Base-by-base conservation (phyloP, 2,113 vertebrate species). In the Oreochromis spilurus region DNA sequence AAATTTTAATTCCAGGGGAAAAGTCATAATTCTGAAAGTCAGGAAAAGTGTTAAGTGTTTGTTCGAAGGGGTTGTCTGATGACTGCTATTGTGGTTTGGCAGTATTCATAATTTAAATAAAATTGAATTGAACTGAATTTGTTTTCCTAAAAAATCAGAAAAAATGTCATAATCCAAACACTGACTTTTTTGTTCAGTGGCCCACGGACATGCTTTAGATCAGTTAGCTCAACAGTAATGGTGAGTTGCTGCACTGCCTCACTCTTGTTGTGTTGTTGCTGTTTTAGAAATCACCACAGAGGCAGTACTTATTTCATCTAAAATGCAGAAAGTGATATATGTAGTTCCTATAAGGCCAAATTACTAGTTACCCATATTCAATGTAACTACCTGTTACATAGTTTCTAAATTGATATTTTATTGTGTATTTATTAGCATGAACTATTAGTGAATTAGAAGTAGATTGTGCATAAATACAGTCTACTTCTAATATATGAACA, bases 401-500 rank as follows among this genome's bases (percentile, higher is more conserved):
- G 38, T 38, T 65, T 65, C 34, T 38, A 7, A 65, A n/a, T n/a
- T n/a, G 10, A n/a, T 65, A 38, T 26, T 29, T 48, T 75, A 9
- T 17, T 48, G 40, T 48, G 2, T 29, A 17, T 75, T 75, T 19
- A 75, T 75, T 31, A 48, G 14, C 9, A 48, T 1, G 24, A 75
- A 75, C 14, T 75, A 48, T 16, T 29, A 48, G 14, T 48, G 40
- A 0, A 75, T 48, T 75, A 75, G 6, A 48, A 48, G 0, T 48
- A 77, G 9, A 50, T 12, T 19, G 43, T n/a, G 26, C 50, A 77
- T 77, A 12, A 50, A 31, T 31, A 50, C 24, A 31, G 43, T 75
- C 16, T 50, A 29, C 43, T 19, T 75, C 8, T 29, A 75, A 79
- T 86, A 57, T 81, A 81, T 79, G 62, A 81, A 60, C 9, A 19